phyloP scores from a whole-genome alignment of 30 jellyfish, hydroid and myxozoan genomes.

The Catostylus mosaicus region DNA sequence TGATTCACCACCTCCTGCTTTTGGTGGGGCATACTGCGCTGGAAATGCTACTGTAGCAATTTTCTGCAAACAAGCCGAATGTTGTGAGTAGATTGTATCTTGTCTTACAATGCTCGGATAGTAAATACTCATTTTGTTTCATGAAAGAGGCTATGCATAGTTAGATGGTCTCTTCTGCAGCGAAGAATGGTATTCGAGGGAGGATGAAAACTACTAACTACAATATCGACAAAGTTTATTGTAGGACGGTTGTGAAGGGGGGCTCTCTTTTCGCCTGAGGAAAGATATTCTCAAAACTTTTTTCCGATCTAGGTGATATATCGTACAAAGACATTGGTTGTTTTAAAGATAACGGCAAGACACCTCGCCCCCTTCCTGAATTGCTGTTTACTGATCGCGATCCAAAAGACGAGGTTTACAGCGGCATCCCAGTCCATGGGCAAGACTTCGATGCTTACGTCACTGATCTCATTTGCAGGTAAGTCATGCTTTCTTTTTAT shows the following conservation, averaged over 20 bases:
- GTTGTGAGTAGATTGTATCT: slow-evolving; percentile 84
- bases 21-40: slow-evolving; percentile 87
- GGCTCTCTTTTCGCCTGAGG: no score
- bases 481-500: background rate
- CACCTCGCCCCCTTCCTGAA: slow-evolving; percentile 91
- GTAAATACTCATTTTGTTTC: no score
- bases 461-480: slow-evolving; percentile 92
- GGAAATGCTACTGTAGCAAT: slow-evolving; percentile 71
- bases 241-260: no score
- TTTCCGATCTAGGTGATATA: slow-evolving; percentile 66
- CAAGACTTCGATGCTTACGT: slow-evolving; percentile 77
- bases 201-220: no score
- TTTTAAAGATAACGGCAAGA: slow-evolving; percentile 68
- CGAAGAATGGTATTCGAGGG: no score
- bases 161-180: background rate
- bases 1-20: slow-evolving; percentile 78
- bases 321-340: slow-evolving; percentile 83
- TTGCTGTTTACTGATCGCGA: slow-evolving; percentile 84
- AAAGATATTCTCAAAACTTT: no score
- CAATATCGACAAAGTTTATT: no score
- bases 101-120: no score
- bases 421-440: slow-evolving; percentile 91
- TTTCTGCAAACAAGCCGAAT: slow-evolving; percentile 78
- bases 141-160: background rate
- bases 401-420: slow-evolving; percentile 70